phyloP scores from a whole-genome alignment of 2,113 vertebrate genomes.

The Polyodon spathula region DNA sequence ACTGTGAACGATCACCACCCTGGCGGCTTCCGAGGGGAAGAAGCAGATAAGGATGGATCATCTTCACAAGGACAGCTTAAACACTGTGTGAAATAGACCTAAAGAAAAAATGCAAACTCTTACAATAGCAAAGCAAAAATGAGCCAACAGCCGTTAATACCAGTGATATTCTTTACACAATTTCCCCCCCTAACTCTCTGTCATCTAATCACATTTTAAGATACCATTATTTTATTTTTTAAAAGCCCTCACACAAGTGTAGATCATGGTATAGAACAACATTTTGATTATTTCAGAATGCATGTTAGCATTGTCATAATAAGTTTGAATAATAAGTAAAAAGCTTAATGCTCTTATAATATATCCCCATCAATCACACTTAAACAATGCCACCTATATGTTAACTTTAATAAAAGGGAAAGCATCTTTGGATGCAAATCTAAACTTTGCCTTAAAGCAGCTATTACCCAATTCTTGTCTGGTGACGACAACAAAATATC shows the following conservation, averaged over 20 bases:
- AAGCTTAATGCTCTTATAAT: no score
- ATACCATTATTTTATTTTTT: no score
- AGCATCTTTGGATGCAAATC: slow-evolving; percentile 30
- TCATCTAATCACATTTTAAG: no score
- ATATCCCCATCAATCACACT: background rate
- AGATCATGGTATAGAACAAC: no score
- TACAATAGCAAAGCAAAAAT: background rate
- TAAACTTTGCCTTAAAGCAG: slow-evolving; percentile 27
- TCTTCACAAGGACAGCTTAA: slow-evolving; percentile 39
- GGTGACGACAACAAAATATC: slow-evolving; percentile 47
- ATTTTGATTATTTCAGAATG: no score
- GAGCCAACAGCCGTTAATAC: no score
- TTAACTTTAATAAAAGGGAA: background rate
- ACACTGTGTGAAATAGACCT: slow-evolving; percentile 47
- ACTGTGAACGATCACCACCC: slow-evolving; percentile 41
- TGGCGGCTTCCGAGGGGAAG: slow-evolving; percentile 46
- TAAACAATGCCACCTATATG: background rate
- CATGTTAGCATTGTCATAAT: no score
- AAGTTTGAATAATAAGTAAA: no score
- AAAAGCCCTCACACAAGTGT: no score
- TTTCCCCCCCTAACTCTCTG: no score
- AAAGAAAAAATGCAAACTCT: background rate
- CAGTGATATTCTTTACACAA: no score
- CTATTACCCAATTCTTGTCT: slow-evolving; percentile 46
- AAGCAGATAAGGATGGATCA: slow-evolving; percentile 31